Percentiles rank a stretch among this genome's conserved stretches.
Evolutionary conservation across 2,888 invertebrate genomes (phyloP).

Genomic region (Caenorhabditis angaria): DNA sequence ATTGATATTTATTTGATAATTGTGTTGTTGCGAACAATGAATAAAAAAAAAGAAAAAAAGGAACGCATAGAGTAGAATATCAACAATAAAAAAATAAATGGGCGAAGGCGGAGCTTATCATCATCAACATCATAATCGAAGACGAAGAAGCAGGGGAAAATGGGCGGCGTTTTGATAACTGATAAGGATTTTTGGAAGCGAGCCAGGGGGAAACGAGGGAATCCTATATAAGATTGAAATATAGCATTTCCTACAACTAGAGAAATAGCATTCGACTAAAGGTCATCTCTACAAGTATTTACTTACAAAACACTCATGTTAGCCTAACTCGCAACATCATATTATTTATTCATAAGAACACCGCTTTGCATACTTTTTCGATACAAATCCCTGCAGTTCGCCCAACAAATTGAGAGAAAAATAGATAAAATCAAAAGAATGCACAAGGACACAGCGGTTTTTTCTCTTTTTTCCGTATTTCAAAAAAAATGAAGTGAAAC

Average conservation of each 20-base stretch:
- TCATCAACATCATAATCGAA: not conserved
- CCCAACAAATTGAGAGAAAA: too few species aligned
- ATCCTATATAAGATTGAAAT: too few species aligned
- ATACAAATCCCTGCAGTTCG: too few species aligned
- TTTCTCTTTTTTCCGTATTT: not conserved
- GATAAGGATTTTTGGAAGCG: too few species aligned
- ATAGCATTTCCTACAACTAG: too few species aligned
- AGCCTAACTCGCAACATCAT: too few species aligned
- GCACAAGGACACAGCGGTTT: not conserved
- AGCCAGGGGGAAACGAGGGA: too few species aligned
- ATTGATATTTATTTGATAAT: not conserved
- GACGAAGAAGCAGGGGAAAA: not conserved
- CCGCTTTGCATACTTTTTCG: too few species aligned
- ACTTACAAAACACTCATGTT: too few species aligned
- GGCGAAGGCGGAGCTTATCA: not conserved
- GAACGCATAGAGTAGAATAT: not conserved
- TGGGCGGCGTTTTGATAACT: not conserved
- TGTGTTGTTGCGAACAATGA: slow-evolving; percentile 1
- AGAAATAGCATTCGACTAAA: too few species aligned
- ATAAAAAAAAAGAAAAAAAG: slow-evolving; percentile 9
- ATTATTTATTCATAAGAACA: too few species aligned
- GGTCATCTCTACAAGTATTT: too few species aligned
- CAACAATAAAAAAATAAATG: slow-evolving; percentile 11
- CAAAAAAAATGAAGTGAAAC: not conserved
- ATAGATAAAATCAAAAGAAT: not conserved